phyloP scores from a whole-genome alignment of 2,113 vertebrate species.

The Choloepus hoffmanni region DNA sequence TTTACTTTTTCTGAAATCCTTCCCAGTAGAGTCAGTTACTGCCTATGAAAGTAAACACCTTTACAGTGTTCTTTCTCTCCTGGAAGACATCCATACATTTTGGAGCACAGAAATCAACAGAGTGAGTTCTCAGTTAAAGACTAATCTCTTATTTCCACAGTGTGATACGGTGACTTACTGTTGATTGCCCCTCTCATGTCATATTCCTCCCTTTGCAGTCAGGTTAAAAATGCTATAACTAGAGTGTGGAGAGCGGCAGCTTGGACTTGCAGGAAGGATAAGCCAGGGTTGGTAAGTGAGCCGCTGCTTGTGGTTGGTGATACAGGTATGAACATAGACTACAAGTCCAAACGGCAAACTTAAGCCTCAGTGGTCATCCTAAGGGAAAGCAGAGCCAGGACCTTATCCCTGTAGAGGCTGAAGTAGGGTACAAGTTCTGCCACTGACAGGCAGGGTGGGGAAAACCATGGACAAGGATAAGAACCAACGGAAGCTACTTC shows the following conservation, averaged over 20 bases:
- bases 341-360: neutral
- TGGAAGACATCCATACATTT: neutral
- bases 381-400: neutral
- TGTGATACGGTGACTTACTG: neutral
- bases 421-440: neutral
- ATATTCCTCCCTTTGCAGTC: neutral
- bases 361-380: neutral
- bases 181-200: neutral
- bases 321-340: neutral
- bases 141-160: neutral
- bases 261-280: neutral
- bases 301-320: neutral
- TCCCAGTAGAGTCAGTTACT: neutral
- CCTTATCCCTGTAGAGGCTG: neutral
- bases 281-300: neutral
- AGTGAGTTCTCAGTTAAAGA: neutral
- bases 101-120: neutral
- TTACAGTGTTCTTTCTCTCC: neutral
- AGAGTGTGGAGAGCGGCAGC: neutral
- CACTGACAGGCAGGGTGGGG: neutral
- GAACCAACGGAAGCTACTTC: neutral
- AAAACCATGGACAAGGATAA: neutral
- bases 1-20: conserved; percentile 33
- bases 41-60: neutral
- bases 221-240: neutral